A percentile compares a stretch with the other conserved stretches of the same genome.
Conservation (phyloP, 2,888 invertebrate species). For the Cryptops parisi region DNA sequence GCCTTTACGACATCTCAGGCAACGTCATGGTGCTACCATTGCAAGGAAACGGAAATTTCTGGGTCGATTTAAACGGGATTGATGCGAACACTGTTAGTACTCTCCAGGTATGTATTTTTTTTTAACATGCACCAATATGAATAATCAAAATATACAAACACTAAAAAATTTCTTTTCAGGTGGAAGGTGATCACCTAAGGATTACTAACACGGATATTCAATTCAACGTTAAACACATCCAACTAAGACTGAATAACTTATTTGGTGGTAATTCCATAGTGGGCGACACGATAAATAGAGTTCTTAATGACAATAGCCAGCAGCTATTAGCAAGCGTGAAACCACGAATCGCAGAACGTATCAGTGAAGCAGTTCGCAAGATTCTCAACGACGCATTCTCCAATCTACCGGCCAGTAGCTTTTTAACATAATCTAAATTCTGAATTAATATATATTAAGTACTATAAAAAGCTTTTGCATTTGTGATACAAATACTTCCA, state of each 20-base stretch:
- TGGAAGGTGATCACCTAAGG: conserved; percentile 7
- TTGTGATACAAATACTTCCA: too few relatives aligned
- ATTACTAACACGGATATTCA: conserved; percentile 6
- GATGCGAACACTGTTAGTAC: conserved; percentile 7
- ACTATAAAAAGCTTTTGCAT: too few relatives aligned
- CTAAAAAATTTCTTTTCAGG: conserved; percentile 1
- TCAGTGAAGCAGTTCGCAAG: conserved; percentile 12
- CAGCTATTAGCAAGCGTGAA: conserved; percentile 11
- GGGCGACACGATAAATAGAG: conserved; percentile 10
- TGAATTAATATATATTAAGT: too few relatives aligned
- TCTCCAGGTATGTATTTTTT: conserved; percentile 3
- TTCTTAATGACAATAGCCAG: conserved; percentile 11
- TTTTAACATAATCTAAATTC: conserved; percentile 8
- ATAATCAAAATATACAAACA: too few relatives aligned
- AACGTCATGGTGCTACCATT: conserved; percentile 10
- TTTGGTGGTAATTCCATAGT: conserved; percentile 9
- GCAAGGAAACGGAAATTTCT: conserved; percentile 11
- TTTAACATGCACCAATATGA: too few relatives aligned
- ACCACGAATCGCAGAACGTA: conserved; percentile 12
- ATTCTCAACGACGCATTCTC: conserved; percentile 13
- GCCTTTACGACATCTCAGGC: conserved; percentile 9
- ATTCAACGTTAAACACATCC: conserved; percentile 10
- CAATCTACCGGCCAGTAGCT: conserved; percentile 10
- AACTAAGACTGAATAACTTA: conserved; percentile 9
- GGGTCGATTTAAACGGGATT: conserved; percentile 11